A percentile compares a stretch with the other conserved stretches of the same genome.
Evolutionary conservation across 2,797 vertebrate species (phyloP).

Genomic region (Nannoperca australis): DNA sequence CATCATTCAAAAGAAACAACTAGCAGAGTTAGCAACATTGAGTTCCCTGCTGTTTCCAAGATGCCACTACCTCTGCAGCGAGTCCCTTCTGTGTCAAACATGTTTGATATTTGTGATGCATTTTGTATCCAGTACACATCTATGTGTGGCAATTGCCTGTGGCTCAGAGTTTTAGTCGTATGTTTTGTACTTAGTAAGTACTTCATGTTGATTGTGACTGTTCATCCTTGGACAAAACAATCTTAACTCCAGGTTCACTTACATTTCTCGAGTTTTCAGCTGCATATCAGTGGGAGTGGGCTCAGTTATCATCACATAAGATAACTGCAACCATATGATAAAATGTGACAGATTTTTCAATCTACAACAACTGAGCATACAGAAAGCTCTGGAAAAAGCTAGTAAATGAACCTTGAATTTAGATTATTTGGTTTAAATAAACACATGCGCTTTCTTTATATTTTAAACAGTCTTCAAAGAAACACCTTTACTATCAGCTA

Average conservation of each 20-base stretch:
- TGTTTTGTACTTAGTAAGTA: neutral
- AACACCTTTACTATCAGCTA: neutral
- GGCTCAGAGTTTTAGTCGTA: neutral
- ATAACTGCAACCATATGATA: neutral
- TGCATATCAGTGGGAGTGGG: neutral
- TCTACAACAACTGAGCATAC: neutral
- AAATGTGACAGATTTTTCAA: neutral
- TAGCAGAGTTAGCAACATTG: neutral
- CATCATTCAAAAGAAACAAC: neutral
- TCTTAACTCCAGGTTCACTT: too few species aligned
- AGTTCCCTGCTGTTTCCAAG: neutral
- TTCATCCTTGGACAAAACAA: neutral
- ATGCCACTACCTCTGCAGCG: neutral
- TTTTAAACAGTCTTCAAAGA: neutral
- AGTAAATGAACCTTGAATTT: too few species aligned
- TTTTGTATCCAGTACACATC: neutral
- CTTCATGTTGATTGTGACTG: neutral
- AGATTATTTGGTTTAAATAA: too few species aligned
- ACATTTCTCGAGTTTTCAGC: too few species aligned
- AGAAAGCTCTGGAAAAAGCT: neutral
- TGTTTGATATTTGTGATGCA: slow-evolving; percentile 2
- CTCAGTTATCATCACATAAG: neutral
- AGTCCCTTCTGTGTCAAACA: neutral
- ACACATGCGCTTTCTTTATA: neutral
- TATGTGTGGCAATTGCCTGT: neutral